Percentiles rank a stretch among this genome's conserved stretches.
Evolutionary conservation across 2,888 invertebrate species (phyloP).

Genomic region (Mesorhabditis spiculigera): DNA sequence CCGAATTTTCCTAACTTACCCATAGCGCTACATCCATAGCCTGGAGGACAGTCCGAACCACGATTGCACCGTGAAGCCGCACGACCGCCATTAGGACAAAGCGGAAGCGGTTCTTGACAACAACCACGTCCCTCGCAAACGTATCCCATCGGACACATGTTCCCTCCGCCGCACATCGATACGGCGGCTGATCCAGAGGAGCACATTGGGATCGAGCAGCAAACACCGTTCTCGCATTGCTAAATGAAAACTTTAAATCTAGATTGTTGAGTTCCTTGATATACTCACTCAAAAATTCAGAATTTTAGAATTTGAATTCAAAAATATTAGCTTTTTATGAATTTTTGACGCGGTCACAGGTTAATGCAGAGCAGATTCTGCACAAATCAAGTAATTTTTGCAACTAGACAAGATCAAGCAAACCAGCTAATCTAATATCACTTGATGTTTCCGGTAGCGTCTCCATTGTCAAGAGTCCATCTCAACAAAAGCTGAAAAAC

Average conservation of each 20-base stretch:
- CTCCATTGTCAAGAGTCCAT: too few relatives aligned
- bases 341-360: too few relatives aligned
- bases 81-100: conserved; percentile 53
- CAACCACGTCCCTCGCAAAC: conserved; percentile 55
- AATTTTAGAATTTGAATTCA: too few relatives aligned
- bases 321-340: too few relatives aligned
- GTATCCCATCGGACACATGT: conserved; percentile 50
- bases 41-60: conserved; percentile 53
- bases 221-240: conserved; percentile 51
- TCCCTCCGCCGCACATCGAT: conserved; percentile 49
- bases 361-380: too few relatives aligned
- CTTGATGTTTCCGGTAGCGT: too few relatives aligned
- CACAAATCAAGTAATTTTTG: too few relatives aligned
- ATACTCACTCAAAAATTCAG: too few relatives aligned
- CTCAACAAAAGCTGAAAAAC: not conserved
- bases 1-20: conserved; percentile 11
- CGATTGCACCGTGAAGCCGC: conserved; percentile 44
- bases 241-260: conserved; percentile 8
- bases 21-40: conserved; percentile 50
- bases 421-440: too few relatives aligned
- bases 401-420: too few relatives aligned
- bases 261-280: too few relatives aligned
- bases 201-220: conserved; percentile 52
- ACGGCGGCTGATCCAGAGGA: conserved; percentile 41
- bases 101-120: conserved; percentile 53